Base-by-base conservation (phyloP, 1,140 invertebrate species). In the Fopius arisanus region DNA sequence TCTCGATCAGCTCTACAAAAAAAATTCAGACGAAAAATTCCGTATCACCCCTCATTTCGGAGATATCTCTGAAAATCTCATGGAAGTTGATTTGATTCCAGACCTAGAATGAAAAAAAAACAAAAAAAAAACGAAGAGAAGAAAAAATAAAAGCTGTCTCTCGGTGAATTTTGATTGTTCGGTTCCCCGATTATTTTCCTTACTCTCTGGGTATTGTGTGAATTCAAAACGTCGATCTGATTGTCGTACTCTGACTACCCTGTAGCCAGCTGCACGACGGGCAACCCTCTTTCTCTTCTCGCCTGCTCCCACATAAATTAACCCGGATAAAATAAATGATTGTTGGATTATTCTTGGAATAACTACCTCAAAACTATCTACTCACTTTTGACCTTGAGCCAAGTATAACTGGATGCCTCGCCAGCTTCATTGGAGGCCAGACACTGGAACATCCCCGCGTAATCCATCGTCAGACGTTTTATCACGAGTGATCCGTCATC, bases 311-410 rank as follows among this genome's bases (percentile, higher is more conserved):
- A 65, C 4, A 31, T 12, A 65, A 33, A 33, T 65, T 1, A 29
- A 16, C 71, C 67, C 67, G 41, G 29, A 12, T 26, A 62, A 28
- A 26, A 28, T 21, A 26, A 10, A 40, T 40, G 6, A 2, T 62
- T 62, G 54, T 23, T 62, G 12, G 6, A 62, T 62, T 40, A 33
- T 28, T 31, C 37, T 26, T 37, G 7, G 19, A 62, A 59, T 70
- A 12, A 9, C 40, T 4, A 70, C 23, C 37, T 54, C 19, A 69
- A 21, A 14, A n/a, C 6, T 12, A n/a, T 29, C 10, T 59, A 78
- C 95, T 95, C 91, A 98, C 97, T 97, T 93, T 97, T 98, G 33
- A 97, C 96, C 90, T 94, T 94, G 7, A 99, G 89, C 96, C 96
- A 98, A 3, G 96, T 96, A 75, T 94, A 94, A 67, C 93, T 92